Evolutionary conservation across 2,113 vertebrate genomes (phyloP).

Genomic region (Cisticola juncidis): DNA sequence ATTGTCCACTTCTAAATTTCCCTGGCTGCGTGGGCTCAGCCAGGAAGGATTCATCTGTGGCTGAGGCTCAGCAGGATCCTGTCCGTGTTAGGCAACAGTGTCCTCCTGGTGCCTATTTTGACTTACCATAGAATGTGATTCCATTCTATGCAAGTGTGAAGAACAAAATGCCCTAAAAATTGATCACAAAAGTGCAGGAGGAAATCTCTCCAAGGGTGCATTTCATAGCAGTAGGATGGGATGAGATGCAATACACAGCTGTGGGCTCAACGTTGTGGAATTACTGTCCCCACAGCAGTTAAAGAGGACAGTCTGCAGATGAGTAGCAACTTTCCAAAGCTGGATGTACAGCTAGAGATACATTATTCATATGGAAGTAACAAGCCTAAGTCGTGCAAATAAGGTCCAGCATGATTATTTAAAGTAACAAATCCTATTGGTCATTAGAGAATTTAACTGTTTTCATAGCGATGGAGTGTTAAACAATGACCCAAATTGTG

Average conservation of each 20-base stretch:
- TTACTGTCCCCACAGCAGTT: neutral
- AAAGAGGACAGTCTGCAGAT: neutral
- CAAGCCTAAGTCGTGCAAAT: neutral
- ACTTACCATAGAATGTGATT: fast-evolving
- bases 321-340: neutral
- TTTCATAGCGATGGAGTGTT: neutral
- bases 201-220: neutral
- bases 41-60: neutral
- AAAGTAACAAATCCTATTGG: constrained; percentile 35
- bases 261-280: fast-evolving
- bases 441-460: constrained; percentile 6
- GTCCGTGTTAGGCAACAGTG: neutral
- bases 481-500: constrained; percentile 30
- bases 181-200: neutral
- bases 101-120: neutral
- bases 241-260: neutral
- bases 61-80: neutral
- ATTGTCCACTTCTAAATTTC: neutral
- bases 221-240: neutral
- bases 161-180: neutral
- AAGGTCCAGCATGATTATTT: constrained; percentile 18
- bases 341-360: neutral
- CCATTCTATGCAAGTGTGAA: neutral
- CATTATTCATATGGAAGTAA: neutral
- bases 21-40: neutral